Conservation (phyloP, 2,113 vertebrate species). For the Rynchops niger region DNA sequence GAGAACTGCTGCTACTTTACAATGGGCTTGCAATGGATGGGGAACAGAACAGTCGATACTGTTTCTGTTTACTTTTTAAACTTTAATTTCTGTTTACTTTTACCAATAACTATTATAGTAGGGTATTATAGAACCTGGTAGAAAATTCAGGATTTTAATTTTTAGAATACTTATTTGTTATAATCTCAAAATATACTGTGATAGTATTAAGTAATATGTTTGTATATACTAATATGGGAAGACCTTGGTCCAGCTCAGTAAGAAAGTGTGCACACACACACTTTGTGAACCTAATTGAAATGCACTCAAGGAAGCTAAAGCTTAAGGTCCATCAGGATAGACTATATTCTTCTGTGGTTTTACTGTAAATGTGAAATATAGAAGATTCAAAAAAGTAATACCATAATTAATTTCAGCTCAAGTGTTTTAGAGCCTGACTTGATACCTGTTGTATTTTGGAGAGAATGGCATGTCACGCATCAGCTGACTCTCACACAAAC, state of each 20-base stretch:
- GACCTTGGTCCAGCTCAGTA: background rate
- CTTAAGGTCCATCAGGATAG: background rate
- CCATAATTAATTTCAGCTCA: background rate
- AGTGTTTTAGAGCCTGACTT: background rate
- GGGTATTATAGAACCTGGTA: background rate
- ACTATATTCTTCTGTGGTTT: background rate
- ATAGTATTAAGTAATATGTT: background rate
- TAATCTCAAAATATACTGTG: background rate
- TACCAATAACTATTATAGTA: background rate
- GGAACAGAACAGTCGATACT: background rate
- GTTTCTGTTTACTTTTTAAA: background rate
- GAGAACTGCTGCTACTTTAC: background rate
- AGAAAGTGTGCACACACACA: background rate
- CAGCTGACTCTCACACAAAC: background rate
- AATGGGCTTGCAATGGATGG: background rate
- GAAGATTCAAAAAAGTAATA: background rate
- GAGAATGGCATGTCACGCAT: background rate
- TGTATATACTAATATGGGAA: background rate
- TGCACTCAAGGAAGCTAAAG: background rate
- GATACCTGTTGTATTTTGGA: background rate
- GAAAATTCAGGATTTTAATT: background rate
- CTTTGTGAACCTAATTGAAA: background rate
- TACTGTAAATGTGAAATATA: background rate
- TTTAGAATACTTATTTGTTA: background rate
- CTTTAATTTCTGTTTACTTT: background rate